phyloP scores from a whole-genome alignment of 2,888 invertebrate genomes.

The Corythucha ciliata region DNA sequence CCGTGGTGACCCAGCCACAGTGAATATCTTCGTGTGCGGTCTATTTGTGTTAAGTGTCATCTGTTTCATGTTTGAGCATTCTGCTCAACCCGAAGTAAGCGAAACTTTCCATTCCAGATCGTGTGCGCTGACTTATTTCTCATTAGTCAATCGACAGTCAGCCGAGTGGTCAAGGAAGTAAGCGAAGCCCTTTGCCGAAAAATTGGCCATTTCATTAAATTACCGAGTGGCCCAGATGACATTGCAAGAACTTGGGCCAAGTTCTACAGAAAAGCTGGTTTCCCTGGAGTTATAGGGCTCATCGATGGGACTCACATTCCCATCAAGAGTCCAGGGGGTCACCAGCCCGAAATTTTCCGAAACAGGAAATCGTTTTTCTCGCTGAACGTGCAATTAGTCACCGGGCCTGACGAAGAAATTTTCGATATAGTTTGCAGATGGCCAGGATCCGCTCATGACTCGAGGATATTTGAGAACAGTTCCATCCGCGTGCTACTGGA shows the following conservation, averaged over 20 bases:
- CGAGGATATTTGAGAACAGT: neutral
- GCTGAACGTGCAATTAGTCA: slow-evolving; percentile 1
- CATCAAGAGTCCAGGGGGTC: no score
- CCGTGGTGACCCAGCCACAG: slow-evolving; percentile 10
- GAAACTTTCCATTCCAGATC: neutral
- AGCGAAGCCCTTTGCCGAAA: neutral
- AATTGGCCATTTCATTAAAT: neutral
- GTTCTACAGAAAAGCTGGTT: neutral
- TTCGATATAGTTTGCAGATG: slow-evolving; percentile 1
- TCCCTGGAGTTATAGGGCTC: neutral
- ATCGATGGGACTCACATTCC: slow-evolving; percentile 1
- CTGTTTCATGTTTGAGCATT: no score
- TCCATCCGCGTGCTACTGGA: neutral
- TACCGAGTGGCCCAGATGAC: neutral
- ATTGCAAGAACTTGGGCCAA: neutral
- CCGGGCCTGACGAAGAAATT: neutral
- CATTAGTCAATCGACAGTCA: neutral
- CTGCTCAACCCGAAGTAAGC: no score
- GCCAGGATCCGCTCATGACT: slow-evolving; percentile 4
- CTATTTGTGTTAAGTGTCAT: no score
- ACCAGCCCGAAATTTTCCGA: neutral
- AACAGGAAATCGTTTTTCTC: neutral
- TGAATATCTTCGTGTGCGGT: no score
- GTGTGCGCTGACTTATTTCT: neutral
- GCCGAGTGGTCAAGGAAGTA: neutral